Conservation (phyloP, 2,113 vertebrate genomes). For the Tyto alba region DNA sequence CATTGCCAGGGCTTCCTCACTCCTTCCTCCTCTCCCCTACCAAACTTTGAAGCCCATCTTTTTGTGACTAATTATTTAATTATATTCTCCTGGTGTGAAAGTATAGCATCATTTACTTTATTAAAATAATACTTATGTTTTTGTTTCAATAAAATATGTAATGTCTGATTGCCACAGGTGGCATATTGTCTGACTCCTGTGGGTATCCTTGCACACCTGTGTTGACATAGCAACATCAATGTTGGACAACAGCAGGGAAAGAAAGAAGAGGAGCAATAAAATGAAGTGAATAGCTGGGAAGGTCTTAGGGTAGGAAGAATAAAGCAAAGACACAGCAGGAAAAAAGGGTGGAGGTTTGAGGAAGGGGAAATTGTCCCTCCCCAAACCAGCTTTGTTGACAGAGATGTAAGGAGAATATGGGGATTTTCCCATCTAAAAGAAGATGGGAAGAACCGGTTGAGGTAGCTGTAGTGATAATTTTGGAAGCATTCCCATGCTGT, state of each 20-base stretch:
- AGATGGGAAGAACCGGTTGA: background rate
- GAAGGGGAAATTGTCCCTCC: background rate
- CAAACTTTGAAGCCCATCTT: background rate
- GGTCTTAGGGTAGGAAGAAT: background rate
- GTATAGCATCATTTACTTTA: background rate
- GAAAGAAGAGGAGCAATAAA: background rate
- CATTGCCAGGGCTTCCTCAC: background rate
- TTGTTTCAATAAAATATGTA: background rate
- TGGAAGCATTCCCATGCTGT: background rate
- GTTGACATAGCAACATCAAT: background rate
- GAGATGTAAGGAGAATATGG: background rate
- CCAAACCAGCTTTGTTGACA: background rate
- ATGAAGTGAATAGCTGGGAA: background rate
- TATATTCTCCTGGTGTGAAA: background rate
- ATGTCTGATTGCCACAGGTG: background rate
- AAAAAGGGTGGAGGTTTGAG: background rate
- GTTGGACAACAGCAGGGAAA: background rate
- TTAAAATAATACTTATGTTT: background rate
- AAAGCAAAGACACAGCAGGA: background rate
- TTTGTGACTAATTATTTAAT: background rate
- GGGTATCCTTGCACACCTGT: background rate
- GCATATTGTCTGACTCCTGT: background rate
- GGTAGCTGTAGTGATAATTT: background rate
- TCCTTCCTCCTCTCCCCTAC: background rate
- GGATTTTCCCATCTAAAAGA: background rate